Percentiles rank a stretch among this genome's conserved stretches.
Evolutionary conservation across 2,797 vertebrate genomes (phyloP).

Genomic region (Phrynocephalus vlangalii): DNA sequence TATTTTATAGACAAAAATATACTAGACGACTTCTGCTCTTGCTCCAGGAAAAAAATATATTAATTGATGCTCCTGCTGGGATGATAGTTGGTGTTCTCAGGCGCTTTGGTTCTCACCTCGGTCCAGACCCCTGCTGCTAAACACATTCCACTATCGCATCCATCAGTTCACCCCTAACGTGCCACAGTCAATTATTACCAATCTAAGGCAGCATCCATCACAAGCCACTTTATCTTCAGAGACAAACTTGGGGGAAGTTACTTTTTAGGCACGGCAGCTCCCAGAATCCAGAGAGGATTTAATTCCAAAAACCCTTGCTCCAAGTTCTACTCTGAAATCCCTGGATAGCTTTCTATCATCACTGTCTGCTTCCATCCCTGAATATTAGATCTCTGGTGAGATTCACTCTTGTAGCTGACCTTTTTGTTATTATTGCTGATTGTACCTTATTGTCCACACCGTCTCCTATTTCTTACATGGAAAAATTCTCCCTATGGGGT

Average conservation of each 20-base stretch:
- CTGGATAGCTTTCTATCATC: no score
- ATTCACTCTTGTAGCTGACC: background rate
- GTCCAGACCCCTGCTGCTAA: background rate
- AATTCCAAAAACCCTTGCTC: no score
- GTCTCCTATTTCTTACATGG: background rate
- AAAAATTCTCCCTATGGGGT: no score
- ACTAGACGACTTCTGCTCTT: background rate
- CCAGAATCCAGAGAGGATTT: no score
- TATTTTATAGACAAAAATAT: background rate
- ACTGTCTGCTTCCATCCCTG: background rate
- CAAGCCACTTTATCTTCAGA: background rate
- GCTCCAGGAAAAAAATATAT: background rate
- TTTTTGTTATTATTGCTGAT: background rate
- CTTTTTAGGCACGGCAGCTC: background rate
- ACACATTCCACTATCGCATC: background rate
- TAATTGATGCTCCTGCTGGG: background rate
- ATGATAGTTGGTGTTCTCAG: background rate
- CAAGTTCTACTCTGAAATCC: no score
- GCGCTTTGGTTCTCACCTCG: background rate
- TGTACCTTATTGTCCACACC: background rate
- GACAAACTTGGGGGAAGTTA: background rate
- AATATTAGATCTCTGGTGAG: background rate
- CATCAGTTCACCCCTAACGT: background rate
- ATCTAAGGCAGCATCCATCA: background rate
- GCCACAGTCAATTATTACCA: background rate